These are phyloP conservation scores for Porites australiensis DNA, from an alignment of 64 coral and sea anemone genomes.

Conservation along the genomic window DNA sequence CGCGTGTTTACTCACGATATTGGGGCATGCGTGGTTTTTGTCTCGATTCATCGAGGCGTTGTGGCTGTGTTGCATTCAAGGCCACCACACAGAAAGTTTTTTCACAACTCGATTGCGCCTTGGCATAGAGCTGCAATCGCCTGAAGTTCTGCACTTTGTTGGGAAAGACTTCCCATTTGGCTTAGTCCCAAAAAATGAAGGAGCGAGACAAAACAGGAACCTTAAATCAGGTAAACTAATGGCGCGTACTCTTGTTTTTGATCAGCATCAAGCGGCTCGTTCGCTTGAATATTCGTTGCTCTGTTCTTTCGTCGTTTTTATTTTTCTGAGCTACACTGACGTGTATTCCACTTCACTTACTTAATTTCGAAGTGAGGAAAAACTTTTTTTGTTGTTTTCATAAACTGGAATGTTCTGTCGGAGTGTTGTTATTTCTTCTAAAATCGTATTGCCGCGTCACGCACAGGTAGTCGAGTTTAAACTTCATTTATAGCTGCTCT, in stretches of 20 bases:
- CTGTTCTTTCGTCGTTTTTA: neutral
- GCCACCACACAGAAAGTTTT: neutral
- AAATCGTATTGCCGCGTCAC: slow-evolving; percentile 16
- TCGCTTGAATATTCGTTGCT: neutral
- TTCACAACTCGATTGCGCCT: slow-evolving; percentile 18
- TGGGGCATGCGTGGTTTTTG: slow-evolving; percentile 17
- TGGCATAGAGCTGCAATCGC: neutral
- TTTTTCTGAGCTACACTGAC: neutral
- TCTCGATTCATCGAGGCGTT: slow-evolving; percentile 23
- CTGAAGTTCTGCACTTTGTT: neutral
- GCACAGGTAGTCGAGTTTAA: neutral
- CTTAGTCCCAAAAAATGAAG: slow-evolving; percentile 13
- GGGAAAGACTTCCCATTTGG: neutral
- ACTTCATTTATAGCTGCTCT: neutral
- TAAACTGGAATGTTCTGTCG: neutral
- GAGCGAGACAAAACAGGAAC: neutral
- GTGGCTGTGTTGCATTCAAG: slow-evolving; percentile 6
- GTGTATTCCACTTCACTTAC: neutral
- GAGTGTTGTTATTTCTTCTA: slow-evolving; percentile 30
- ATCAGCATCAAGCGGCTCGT: neutral
- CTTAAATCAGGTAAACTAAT: slow-evolving; percentile 29
- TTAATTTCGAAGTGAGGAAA: neutral
- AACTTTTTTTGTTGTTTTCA: slow-evolving; percentile 34
- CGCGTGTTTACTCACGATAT: neutral
- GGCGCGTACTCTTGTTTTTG: slow-evolving; percentile 1